These are phyloP conservation scores for Beroe ovata DNA, from an alignment of 37 sponge, comb jelly and placozoan genomes.

Conservation along the genomic window DNA sequence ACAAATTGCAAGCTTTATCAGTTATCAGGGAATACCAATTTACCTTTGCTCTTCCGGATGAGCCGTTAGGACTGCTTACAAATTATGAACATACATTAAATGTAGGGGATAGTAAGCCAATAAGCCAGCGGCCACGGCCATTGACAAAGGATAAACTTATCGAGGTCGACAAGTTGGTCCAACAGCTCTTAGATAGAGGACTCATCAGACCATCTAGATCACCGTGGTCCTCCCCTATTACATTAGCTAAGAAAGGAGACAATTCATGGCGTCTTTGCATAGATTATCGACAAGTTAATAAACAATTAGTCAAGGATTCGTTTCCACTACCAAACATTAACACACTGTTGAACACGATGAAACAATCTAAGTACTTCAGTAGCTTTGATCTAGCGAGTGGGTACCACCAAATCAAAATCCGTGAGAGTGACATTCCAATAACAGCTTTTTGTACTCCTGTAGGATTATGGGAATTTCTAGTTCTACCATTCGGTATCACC, in stretches of 20 bases:
- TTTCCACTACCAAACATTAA: conserved; percentile 75
- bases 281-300: conserved; percentile 73
- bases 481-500: conserved; percentile 75
- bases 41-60: conserved; percentile 68
- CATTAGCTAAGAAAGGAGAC: conserved; percentile 71
- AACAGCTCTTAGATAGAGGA: conserved; percentile 68
- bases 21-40: neutral
- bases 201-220: conserved; percentile 70
- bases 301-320: conserved; percentile 68
- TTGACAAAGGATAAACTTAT: conserved; percentile 62
- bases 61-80: conserved; percentile 67
- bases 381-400: conserved; percentile 75
- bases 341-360: conserved; percentile 68
- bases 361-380: conserved; percentile 66
- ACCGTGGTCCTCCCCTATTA: conserved; percentile 74
- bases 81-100: conserved; percentile 64
- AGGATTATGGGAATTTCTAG: conserved; percentile 74
- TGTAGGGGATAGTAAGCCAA: conserved; percentile 70
- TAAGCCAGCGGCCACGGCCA: conserved; percentile 69
- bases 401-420: conserved; percentile 74
- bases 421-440: conserved; percentile 68
- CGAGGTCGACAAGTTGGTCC: neutral
- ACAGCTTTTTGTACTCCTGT: conserved; percentile 73
- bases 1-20: neutral
- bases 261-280: conserved; percentile 70